Evolutionary conservation across 2,888 invertebrate species (phyloP).

Genomic region (Drosophila parthenogenetica): DNA sequence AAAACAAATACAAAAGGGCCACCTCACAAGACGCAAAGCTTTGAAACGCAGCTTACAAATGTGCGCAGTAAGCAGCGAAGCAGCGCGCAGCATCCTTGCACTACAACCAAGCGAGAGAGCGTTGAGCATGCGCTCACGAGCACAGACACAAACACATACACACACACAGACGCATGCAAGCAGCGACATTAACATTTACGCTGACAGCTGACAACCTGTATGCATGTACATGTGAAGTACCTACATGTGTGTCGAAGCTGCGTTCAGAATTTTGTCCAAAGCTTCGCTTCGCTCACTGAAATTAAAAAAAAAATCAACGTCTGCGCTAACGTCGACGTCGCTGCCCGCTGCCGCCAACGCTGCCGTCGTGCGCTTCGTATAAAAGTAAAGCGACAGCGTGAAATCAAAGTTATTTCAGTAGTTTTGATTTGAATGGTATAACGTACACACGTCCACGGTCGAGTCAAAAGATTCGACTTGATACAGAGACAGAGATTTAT

Average conservation of each 20-base stretch:
- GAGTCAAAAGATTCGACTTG: conserved; percentile 60
- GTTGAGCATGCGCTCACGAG: conserved; percentile 11
- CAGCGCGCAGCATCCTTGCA: conserved; percentile 56
- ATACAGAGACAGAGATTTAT: conserved; percentile 27
- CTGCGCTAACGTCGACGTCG: conserved; percentile 36
- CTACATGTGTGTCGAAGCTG: conserved; percentile 43
- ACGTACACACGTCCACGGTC: conserved; percentile 73
- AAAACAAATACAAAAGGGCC: conserved; percentile 37
- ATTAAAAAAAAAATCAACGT: conserved; percentile 36
- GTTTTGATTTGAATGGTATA: conserved; percentile 84
- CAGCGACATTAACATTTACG: conserved; percentile 11
- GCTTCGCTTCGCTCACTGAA: conserved; percentile 66
- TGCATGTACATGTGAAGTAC: conserved; percentile 17
- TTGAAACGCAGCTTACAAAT: conserved; percentile 12
- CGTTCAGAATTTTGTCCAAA: conserved; percentile 74
- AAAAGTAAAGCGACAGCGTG: conserved; percentile 84
- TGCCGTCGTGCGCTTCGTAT: conserved; percentile 72
- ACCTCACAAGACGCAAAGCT: conserved; percentile 23
- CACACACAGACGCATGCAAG: conserved; percentile 11
- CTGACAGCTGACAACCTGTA: conserved; percentile 62
- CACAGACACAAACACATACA: conserved; percentile 6
- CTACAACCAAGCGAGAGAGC: conserved; percentile 45
- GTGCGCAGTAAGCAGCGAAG: conserved; percentile 8
- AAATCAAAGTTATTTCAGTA: conserved; percentile 85
- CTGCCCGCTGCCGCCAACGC: conserved; percentile 35